Evolutionary conservation across 1,140 invertebrate genomes (phyloP).

Genomic region (Maconellicoccus hirsutus): DNA sequence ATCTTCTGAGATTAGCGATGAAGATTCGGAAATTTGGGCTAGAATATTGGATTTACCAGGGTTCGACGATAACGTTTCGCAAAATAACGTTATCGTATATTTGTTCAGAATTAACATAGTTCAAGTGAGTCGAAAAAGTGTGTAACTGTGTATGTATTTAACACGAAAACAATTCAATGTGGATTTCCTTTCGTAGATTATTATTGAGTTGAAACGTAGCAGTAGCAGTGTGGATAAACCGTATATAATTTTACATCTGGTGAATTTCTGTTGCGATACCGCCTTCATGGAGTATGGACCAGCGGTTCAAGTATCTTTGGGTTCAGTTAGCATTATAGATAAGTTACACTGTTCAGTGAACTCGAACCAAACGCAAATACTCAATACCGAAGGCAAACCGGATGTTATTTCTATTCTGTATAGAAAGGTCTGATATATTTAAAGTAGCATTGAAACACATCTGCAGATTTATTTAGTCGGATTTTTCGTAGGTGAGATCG

Average conservation of each 20-base stretch:
- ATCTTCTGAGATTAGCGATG: slow-evolving; percentile 58
- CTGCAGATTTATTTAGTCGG: background rate
- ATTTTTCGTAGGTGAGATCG: slow-evolving; percentile 49
- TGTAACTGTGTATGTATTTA: background rate
- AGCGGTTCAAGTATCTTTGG: slow-evolving; percentile 59
- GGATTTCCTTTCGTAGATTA: slow-evolving; percentile 31
- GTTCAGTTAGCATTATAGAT: slow-evolving; percentile 60
- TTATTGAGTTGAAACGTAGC: slow-evolving; percentile 45
- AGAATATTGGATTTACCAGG: slow-evolving; percentile 62
- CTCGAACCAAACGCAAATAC: slow-evolving; percentile 61
- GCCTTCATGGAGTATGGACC: slow-evolving; percentile 68
- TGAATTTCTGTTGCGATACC: slow-evolving; percentile 55
- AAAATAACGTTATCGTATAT: slow-evolving; percentile 57
- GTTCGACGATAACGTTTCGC: slow-evolving; percentile 72
- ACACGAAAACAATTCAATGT: background rate
- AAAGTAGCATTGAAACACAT: no score
- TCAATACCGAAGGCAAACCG: slow-evolving; percentile 46
- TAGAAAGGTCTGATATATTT: slow-evolving; percentile 47
- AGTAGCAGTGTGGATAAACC: slow-evolving; percentile 53
- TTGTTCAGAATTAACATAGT: slow-evolving; percentile 60
- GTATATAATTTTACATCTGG: slow-evolving; percentile 61
- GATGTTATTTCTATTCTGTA: slow-evolving; percentile 63
- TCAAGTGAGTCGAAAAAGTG: slow-evolving; percentile 46
- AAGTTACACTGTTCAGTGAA: slow-evolving; percentile 60
- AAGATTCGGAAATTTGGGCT: slow-evolving; percentile 60